Percentiles rank a stretch among this genome's conserved stretches.
Evolutionary conservation across 2,113 vertebrate species (phyloP).

Genomic region (Aramus guarauna): DNA sequence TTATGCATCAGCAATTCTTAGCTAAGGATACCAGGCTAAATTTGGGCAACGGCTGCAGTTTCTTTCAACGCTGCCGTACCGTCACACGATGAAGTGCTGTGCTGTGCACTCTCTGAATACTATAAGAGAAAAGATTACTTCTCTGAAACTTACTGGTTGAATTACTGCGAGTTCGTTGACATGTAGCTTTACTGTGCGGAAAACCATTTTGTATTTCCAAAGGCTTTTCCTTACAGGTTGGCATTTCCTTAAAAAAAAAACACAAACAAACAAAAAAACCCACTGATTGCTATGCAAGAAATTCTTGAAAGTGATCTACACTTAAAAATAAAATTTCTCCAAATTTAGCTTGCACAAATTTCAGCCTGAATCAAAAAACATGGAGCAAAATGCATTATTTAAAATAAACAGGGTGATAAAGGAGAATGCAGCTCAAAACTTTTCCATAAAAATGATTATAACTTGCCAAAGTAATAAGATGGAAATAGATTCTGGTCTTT

Average conservation of each 20-base stretch:
- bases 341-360: background rate
- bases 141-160: constrained; percentile 82
- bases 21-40: background rate
- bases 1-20: background rate
- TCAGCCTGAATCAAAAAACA: background rate
- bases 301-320: background rate
- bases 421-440: background rate
- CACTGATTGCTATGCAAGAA: background rate
- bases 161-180: constrained; percentile 80
- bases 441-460: background rate
- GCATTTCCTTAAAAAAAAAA: constrained; percentile 65
- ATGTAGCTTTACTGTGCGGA: constrained; percentile 61
- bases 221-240: constrained; percentile 69
- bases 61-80: background rate
- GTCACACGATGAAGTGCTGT: rapidly evolving
- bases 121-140: background rate
- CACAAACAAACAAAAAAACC: background rate
- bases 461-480: background rate
- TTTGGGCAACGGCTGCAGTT: background rate
- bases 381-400: background rate
- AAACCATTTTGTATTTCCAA: constrained; percentile 61
- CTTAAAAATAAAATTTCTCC: background rate
- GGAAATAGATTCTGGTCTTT: background rate
- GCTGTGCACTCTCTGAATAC: background rate
- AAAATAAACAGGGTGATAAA: background rate